These are phyloP conservation scores for Spisula subtruncata DNA, from an alignment of 2,888 invertebrate genomes.

Conservation along the genomic window DNA sequence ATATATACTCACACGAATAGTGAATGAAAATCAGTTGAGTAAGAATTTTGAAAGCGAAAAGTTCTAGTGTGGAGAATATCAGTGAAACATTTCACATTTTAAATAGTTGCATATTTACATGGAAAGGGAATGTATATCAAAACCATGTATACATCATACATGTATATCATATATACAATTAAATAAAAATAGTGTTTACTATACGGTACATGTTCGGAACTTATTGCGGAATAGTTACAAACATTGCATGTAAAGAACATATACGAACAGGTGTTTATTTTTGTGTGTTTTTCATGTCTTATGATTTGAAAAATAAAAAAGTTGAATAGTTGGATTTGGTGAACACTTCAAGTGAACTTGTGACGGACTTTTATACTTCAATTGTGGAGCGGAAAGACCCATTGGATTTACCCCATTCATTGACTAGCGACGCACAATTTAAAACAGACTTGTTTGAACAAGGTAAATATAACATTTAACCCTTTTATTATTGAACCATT, in stretches of 20 bases:
- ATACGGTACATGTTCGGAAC: not conserved
- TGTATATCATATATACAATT: not conserved
- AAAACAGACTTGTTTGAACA: not conserved
- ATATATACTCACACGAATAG: slow-evolving; percentile 57
- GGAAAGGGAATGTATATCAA: slow-evolving; percentile 22
- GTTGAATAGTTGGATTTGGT: not conserved
- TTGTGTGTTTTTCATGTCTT: not conserved
- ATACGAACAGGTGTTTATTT: not conserved
- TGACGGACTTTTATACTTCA: not conserved
- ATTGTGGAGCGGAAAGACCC: slow-evolving; percentile 36
- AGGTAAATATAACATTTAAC: slow-evolving; percentile 6
- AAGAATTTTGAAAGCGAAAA: slow-evolving; percentile 40
- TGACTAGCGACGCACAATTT: slow-evolving; percentile 5
- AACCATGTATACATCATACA: not conserved
- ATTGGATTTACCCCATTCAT: slow-evolving; percentile 30
- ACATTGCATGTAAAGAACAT: not conserved
- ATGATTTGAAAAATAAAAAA: not conserved
- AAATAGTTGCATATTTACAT: not conserved
- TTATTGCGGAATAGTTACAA: not conserved
- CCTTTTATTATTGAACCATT: no score
- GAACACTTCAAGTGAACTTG: not conserved
- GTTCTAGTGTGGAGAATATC: not conserved
- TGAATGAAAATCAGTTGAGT: slow-evolving; percentile 60
- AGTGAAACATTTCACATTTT: not conserved
- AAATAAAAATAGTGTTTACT: not conserved